Evolutionary conservation across 2,888 invertebrate species (phyloP).

Genomic region (Chirona hameri): DNA sequence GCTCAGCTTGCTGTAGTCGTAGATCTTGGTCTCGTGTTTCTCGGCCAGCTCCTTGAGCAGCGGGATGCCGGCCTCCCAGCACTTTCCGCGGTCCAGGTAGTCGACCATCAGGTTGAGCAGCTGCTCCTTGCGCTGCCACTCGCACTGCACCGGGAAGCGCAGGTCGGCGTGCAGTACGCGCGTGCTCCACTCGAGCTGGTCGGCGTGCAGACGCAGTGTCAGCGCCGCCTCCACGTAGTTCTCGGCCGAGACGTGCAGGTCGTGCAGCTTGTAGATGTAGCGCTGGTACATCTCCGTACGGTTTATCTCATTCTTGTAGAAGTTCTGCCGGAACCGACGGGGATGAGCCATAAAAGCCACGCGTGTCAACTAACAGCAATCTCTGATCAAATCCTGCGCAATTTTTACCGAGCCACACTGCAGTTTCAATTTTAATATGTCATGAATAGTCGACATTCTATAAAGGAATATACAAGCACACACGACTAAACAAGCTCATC

Average conservation of each 20-base stretch:
- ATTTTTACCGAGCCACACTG: too few relatives aligned
- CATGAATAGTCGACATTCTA: too few relatives aligned
- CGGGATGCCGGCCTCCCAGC: constrained; percentile 94
- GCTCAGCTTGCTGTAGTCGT: constrained; percentile 82
- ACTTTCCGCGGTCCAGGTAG: constrained; percentile 91
- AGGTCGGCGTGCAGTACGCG: constrained; percentile 45
- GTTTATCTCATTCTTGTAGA: constrained; percentile 93
- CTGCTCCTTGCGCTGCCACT: constrained; percentile 84
- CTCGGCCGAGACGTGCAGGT: constrained; percentile 83
- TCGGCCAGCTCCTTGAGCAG: constrained; percentile 82
- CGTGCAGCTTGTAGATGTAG: constrained; percentile 91
- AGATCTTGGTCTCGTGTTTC: constrained; percentile 78
- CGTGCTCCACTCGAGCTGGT: constrained; percentile 74
- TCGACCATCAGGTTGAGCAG: constrained; percentile 68
- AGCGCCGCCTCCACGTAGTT: constrained; percentile 94
- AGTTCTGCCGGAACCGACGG: constrained; percentile 62
- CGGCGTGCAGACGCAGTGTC: constrained; percentile 88
- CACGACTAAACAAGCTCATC: too few relatives aligned
- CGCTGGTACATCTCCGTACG: constrained; percentile 92
- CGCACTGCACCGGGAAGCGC: constrained; percentile 64
- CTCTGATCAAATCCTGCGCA: too few relatives aligned
- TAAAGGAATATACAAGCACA: too few relatives aligned
- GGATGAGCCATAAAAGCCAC: not conserved
- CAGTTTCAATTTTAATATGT: too few relatives aligned
- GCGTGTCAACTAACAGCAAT: too few relatives aligned